Conservation (phyloP, 2,797 vertebrate species). For the Enteromius paludinosus region DNA sequence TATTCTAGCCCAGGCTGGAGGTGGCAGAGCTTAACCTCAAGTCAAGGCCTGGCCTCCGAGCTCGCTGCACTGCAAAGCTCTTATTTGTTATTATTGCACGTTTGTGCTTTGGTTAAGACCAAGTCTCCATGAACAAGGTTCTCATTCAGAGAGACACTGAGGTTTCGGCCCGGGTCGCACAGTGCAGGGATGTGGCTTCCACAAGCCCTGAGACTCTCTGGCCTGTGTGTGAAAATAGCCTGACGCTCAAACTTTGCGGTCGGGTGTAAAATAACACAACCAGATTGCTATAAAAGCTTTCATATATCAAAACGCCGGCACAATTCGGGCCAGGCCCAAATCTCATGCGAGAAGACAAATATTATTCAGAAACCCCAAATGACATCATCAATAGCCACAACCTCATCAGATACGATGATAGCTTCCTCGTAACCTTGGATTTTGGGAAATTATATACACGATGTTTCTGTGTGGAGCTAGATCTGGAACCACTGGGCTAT, state of each 20-base stretch:
- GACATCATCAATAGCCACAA: conserved; percentile 72
- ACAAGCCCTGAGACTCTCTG: conserved; percentile 61
- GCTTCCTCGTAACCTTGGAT: conserved; percentile 73
- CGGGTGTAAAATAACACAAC: conserved; percentile 74
- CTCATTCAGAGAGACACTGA: conserved; percentile 75
- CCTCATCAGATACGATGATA: conserved; percentile 64
- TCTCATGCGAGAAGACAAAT: conserved; percentile 64
- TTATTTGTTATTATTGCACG: conserved; percentile 69
- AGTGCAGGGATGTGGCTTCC: conserved; percentile 80
- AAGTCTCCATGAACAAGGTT: conserved; percentile 73
- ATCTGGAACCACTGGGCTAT: conserved; percentile 65
- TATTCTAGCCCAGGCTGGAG: conserved; percentile 54
- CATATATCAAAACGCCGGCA: conserved; percentile 67
- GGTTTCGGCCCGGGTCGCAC: conserved; percentile 71
- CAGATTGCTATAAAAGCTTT: conserved; percentile 72
- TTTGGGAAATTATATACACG: conserved; percentile 69
- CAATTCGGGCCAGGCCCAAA: background rate
- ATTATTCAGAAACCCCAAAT: conserved; percentile 67
- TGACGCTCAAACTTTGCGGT: conserved; percentile 74
- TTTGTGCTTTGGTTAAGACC: conserved; percentile 74
- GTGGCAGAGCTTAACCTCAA: conserved; percentile 42
- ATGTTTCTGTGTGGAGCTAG: conserved; percentile 61
- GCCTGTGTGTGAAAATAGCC: conserved; percentile 80
- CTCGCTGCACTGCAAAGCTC: conserved; percentile 40
- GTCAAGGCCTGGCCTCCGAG: conserved; percentile 46